Evolutionary conservation across 2,113 vertebrate species (phyloP).

Genomic region (Marmota monax): DNA sequence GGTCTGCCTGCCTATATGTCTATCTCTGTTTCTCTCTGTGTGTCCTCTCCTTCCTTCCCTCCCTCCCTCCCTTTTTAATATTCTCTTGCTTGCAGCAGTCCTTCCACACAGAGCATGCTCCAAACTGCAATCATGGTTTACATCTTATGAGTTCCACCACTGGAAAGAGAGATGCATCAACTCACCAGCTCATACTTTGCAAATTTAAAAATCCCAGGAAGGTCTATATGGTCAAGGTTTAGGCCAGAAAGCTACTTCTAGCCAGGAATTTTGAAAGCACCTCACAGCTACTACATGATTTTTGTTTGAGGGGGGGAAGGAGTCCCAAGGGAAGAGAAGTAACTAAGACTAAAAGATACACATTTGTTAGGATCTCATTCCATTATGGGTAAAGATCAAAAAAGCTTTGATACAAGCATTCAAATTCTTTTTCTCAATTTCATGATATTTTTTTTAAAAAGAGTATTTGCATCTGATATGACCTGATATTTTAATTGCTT

Average conservation of each 20-base stretch:
- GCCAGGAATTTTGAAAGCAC: conserved; percentile 17
- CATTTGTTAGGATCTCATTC: not conserved
- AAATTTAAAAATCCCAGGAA: conserved; percentile 22
- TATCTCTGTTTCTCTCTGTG: accelerated
- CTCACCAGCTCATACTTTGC: not conserved
- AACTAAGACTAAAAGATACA: not conserved
- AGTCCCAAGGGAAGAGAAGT: not conserved
- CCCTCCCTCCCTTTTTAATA: not conserved
- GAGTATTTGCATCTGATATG: too few species aligned
- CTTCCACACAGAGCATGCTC: not conserved
- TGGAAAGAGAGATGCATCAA: not conserved
- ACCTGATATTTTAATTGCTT: conserved; percentile 51
- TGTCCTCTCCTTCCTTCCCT: too few species aligned
- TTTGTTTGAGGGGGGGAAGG: not conserved
- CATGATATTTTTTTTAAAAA: not conserved
- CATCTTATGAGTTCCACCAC: not conserved
- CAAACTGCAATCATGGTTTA: not conserved
- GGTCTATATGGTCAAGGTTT: not conserved
- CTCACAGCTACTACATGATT: not conserved
- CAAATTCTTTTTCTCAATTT: conserved; percentile 33
- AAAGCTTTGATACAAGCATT: not conserved
- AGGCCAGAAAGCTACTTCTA: not conserved
- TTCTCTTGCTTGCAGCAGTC: not conserved
- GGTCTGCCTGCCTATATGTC: too few species aligned
- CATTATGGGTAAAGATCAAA: conserved; percentile 18